A percentile compares a stretch with the other conserved stretches of the same genome.
Evolutionary conservation across 2,113 vertebrate species (phyloP).

Genomic region (Aegithalos caudatus): DNA sequence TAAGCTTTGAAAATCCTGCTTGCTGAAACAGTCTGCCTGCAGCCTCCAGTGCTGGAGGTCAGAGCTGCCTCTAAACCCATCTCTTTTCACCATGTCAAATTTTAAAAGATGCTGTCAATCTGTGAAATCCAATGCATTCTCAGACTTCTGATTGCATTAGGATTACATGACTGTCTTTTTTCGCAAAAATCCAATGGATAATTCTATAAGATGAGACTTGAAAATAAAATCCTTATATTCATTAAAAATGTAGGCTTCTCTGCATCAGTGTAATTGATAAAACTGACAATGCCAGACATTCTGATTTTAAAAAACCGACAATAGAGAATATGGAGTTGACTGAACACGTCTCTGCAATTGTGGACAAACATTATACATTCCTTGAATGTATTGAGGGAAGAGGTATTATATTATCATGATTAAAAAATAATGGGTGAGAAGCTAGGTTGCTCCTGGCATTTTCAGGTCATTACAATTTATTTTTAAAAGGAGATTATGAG

Average conservation of each 20-base stretch:
- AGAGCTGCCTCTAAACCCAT: slow-evolving; percentile 11
- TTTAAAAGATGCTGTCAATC: slow-evolving; percentile 36
- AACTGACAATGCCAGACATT: slow-evolving; percentile 5
- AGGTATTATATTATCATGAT: slow-evolving; percentile 54
- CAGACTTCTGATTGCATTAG: slow-evolving; percentile 51
- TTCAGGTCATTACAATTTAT: slow-evolving; percentile 54
- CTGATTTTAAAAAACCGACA: neutral
- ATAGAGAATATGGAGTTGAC: neutral
- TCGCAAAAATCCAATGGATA: neutral
- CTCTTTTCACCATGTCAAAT: slow-evolving; percentile 10
- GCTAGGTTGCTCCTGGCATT: slow-evolving; percentile 49
- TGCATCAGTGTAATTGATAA: slow-evolving; percentile 19
- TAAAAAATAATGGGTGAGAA: slow-evolving; percentile 51
- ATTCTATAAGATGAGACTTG: neutral
- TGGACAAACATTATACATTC: neutral
- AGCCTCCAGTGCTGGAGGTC: neutral
- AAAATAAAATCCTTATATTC: slow-evolving; percentile 3
- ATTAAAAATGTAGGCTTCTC: neutral
- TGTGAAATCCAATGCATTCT: neutral
- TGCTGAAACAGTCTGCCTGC: neutral
- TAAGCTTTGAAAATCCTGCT: neutral
- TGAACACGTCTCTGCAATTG: slow-evolving; percentile 27
- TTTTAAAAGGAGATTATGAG: neutral
- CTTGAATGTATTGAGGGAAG: neutral
- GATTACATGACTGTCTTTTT: neutral